Evolutionary conservation across 2,888 invertebrate genomes (phyloP).

Genomic region (Meiosimyza platycephala): DNA sequence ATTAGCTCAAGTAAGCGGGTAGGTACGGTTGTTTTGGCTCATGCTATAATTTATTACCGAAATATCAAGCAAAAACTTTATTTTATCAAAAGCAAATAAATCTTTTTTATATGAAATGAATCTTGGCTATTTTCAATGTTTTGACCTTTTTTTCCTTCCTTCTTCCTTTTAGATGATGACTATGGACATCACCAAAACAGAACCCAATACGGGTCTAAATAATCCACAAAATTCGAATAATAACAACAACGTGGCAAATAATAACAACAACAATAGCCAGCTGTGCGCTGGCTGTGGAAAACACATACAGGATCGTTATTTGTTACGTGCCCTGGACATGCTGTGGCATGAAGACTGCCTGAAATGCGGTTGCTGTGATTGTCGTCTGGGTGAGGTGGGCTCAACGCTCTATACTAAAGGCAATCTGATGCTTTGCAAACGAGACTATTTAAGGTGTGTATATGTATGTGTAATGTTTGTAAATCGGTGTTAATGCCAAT

Average conservation of each 20-base stretch:
- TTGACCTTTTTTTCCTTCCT: slow-evolving; percentile 35
- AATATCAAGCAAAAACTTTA: slow-evolving; percentile 27
- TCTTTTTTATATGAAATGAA: slow-evolving; percentile 27
- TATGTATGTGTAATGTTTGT: not conserved
- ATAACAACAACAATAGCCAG: slow-evolving; percentile 70
- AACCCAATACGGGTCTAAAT: slow-evolving; percentile 69
- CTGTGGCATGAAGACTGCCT: slow-evolving; percentile 99
- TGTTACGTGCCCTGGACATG: slow-evolving; percentile 92
- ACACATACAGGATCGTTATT: slow-evolving; percentile 89
- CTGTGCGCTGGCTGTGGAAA: slow-evolving; percentile 96
- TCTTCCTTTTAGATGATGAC: slow-evolving; percentile 74
- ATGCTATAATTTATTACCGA: slow-evolving; percentile 32
- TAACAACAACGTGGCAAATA: slow-evolving; percentile 55
- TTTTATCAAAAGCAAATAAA: slow-evolving; percentile 31
- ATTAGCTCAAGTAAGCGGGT: not conserved
- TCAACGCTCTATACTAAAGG: slow-evolving; percentile 95
- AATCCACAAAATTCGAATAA: slow-evolving; percentile 51
- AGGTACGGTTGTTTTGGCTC: not conserved
- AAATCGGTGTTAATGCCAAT: not conserved
- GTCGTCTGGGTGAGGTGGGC: slow-evolving; percentile 95
- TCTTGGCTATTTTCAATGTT: slow-evolving; percentile 6
- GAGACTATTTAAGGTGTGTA: slow-evolving; percentile 90
- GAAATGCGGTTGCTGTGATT: slow-evolving; percentile 97
- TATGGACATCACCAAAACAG: slow-evolving; percentile 89
- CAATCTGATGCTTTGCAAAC: slow-evolving; percentile 93